A percentile compares a stretch with the other conserved stretches of the same genome.
Conservation (phyloP, 2,113 vertebrate species). For the Leucoraja erinaceus region DNA sequence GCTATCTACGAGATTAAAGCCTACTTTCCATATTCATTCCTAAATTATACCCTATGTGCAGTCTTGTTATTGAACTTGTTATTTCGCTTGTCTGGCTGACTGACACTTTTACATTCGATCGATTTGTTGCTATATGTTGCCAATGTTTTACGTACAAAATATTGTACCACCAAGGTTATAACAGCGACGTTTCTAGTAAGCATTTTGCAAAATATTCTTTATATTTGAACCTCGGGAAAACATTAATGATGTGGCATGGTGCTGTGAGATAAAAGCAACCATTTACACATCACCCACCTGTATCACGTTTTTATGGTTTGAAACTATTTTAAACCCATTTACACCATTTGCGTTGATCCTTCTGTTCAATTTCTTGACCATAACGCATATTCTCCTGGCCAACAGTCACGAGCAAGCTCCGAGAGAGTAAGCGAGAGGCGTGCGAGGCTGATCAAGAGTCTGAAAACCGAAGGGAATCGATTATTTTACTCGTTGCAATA, state of each 20-base stretch:
- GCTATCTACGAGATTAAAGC: no score
- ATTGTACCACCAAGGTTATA: neutral
- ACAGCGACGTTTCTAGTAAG: neutral
- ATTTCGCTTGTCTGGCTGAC: neutral
- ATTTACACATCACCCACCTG: neutral
- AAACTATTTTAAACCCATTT: neutral
- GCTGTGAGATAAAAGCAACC: neutral
- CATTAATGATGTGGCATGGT: neutral
- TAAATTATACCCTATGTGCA: neutral
- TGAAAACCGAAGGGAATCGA: no score
- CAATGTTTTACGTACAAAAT: no score
- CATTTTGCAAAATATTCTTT: neutral
- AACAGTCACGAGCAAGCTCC: neutral
- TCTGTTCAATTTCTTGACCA: neutral
- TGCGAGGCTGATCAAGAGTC: neutral
- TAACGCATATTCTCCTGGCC: neutral
- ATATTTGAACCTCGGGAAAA: constrained; percentile 8
- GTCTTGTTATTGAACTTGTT: neutral
- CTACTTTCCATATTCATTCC: neutral
- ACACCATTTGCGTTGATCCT: neutral
- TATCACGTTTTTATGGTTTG: neutral
- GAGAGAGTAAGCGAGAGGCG: neutral
- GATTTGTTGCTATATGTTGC: neutral
- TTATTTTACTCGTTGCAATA: no score
- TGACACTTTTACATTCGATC: neutral